Base-by-base conservation (phyloP, 2,888 invertebrate genomes). In the Caenorhabditis zanzibari region DNA sequence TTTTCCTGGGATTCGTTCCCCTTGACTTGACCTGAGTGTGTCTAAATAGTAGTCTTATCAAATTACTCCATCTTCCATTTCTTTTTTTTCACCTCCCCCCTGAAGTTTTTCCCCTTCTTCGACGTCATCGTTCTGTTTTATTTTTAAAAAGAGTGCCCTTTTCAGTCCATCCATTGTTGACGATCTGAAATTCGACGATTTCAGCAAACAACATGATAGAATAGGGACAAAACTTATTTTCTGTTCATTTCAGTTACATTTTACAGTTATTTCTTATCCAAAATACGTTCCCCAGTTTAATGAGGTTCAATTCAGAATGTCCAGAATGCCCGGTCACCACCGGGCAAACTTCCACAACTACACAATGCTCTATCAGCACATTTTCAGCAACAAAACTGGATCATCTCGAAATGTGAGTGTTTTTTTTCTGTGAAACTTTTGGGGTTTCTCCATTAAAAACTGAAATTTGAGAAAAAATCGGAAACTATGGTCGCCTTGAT, bases 41-140 rank as follows among this genome's bases (percentile, higher is more conserved):
- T 49, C 35, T 32, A 52, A 35, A 14, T 66, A 47, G 44, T 49
- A 47, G 24, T 73, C 73, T 73, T 73, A 73, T 73, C 73, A 73
- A 73, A 73, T 73, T 73, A 73, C 73, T 24, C 61, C 24, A 73
- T 73, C 61, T 59, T 68, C 66, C 52, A 66, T 71, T 59, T 49
- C 16, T 49, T 61, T 59, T 59, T 49, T 28, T n/a, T 24, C 56
- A 14, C 26, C 35, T 22, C 26, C 26, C 49, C 24, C 56, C 49
- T 49, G 35, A 66, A 35, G 32, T 22, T 58, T 58, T n/a, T n/a
- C n/a, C 19, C 38, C 41, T 19, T 10, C 41, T 32, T 10, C 26
- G 19, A 22, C 35, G 68, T 68, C 59, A 35, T 49, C 47, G 47
- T 49, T 49, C 72, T 59, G 19, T 32, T 59, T 28, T 54, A 14